Base-by-base conservation (phyloP, 2,888 invertebrate genomes). In the Hirtodrosophila confusa region DNA sequence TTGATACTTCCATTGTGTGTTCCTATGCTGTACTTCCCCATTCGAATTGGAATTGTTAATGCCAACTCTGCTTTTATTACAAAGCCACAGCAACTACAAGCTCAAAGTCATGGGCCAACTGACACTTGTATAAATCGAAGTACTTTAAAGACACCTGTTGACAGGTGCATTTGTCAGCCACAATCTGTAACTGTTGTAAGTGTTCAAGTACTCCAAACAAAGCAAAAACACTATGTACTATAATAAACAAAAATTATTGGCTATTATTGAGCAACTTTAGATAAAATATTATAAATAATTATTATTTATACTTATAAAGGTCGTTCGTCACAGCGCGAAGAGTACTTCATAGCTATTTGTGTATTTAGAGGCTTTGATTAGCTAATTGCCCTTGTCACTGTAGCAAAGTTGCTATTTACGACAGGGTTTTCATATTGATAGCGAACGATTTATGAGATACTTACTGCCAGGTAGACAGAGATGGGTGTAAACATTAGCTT, bases 41-140 rank as follows among this genome's bases (percentile, higher is more conserved):
- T 40, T 50, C 49, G 50, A 33, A 37, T 56, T 27, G 27, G 27
- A 27, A 27, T 27, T 63, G 58, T 74, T 61, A 69, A 65, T 76
- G 64, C 62, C 74, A 70, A 54, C 31, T 74, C 49, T 43, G 36
- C 55, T 83, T 68, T 58, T 64, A 66, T 80, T 68, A 74, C 80
- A 74, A 72, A 53, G 36, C 37, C 56, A 47, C 8, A 61, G 43
- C 23, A 39, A 23, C 7, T 48, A 57, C 47, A 49, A 56, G 36
- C 37, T 27, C 39, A 33, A 63, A 49, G 45, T 36, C 58, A 60
- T 53, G 62, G 55, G 48, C 47, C 45, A 64, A 44, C 47, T 55
- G 72, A 73, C 78, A 80, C 75, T 78, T 80, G 78, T 74, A 50
- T 45, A 74, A 86, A 79, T 79, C 69, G 72, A 71, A 64, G 37